These are phyloP conservation scores for Drosophila limbata DNA, from an alignment of 2,888 invertebrate genomes.

Conservation along the genomic window DNA sequence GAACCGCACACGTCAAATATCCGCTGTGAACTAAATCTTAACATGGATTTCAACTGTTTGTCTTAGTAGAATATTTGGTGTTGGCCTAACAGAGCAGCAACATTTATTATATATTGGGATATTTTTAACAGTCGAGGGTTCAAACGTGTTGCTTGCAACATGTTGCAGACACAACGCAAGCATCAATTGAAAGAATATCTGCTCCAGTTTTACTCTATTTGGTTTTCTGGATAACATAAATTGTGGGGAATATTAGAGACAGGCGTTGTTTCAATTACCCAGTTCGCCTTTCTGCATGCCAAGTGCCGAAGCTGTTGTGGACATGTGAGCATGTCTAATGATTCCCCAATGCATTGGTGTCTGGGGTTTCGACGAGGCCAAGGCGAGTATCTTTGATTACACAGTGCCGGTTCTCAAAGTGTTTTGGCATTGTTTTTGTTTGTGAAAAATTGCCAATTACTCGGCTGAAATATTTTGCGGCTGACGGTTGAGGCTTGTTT, in stretches of 20 bases:
- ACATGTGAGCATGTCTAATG: conserved; percentile 28
- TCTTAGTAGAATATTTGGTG: background rate
- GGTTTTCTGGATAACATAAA: background rate
- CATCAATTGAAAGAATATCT: background rate
- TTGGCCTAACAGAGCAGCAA: conserved; percentile 9
- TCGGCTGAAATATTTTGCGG: conserved; percentile 24
- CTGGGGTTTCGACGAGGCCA: conserved; percentile 1
- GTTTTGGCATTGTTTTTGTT: conserved; percentile 16
- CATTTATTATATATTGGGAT: conserved; percentile 28
- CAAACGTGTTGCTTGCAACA: conserved; percentile 19
- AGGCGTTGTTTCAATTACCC: conserved; percentile 17
- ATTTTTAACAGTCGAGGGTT: conserved; percentile 8
- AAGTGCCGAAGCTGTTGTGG: conserved; percentile 15
- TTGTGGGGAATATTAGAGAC: background rate
- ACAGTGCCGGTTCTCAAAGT: conserved; percentile 9
- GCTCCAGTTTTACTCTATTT: background rate
- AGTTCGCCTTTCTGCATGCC: background rate
- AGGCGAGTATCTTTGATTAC: conserved; percentile 25
- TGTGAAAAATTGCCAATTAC: conserved; percentile 36
- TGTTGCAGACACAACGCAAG: conserved; percentile 17
- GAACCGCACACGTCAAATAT: conserved; percentile 23
- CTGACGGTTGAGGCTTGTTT: conserved; percentile 1
- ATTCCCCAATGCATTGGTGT: conserved; percentile 4
- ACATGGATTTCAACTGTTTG: background rate
- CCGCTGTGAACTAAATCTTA: conserved; percentile 41